These are phyloP conservation scores for Nezara viridula DNA, from an alignment of 2,888 invertebrate genomes.

Conservation along the genomic window DNA sequence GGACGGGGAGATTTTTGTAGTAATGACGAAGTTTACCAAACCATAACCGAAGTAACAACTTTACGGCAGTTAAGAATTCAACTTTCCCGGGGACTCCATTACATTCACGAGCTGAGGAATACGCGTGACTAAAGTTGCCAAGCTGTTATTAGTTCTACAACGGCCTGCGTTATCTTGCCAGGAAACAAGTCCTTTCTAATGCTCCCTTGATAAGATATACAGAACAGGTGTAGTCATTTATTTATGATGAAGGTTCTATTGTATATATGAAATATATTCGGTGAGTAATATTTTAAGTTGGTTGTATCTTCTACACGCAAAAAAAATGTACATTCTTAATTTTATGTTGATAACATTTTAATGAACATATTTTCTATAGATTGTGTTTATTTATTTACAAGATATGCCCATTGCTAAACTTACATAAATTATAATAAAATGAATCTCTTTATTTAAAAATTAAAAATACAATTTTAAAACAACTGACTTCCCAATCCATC, in stretches of 20 bases:
- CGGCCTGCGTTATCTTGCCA: background rate
- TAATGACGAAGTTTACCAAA: background rate
- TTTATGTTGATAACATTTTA: too few relatives aligned
- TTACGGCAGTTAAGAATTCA: constrained; percentile 17
- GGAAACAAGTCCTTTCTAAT: background rate
- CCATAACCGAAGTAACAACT: constrained; percentile 13
- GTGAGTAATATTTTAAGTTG: too few relatives aligned
- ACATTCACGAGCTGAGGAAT: background rate
- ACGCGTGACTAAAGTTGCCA: background rate
- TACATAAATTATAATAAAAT: too few relatives aligned
- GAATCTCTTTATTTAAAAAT: too few relatives aligned
- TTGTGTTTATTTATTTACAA: too few relatives aligned
- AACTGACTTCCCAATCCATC: too few relatives aligned
- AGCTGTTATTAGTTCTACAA: constrained; percentile 23
- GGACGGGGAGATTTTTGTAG: too few relatives aligned
- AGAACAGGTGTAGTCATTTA: background rate
- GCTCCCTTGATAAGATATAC: background rate
- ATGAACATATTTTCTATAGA: too few relatives aligned
- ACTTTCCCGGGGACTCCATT: background rate
- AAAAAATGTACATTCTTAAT: too few relatives aligned
- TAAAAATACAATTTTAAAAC: too few relatives aligned
- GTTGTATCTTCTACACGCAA: too few relatives aligned
- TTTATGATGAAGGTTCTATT: background rate
- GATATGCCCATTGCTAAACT: too few relatives aligned
- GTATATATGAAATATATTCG: background rate